Conservation (phyloP, 2,113 vertebrate species). For the Vanacampus margaritifer region DNA sequence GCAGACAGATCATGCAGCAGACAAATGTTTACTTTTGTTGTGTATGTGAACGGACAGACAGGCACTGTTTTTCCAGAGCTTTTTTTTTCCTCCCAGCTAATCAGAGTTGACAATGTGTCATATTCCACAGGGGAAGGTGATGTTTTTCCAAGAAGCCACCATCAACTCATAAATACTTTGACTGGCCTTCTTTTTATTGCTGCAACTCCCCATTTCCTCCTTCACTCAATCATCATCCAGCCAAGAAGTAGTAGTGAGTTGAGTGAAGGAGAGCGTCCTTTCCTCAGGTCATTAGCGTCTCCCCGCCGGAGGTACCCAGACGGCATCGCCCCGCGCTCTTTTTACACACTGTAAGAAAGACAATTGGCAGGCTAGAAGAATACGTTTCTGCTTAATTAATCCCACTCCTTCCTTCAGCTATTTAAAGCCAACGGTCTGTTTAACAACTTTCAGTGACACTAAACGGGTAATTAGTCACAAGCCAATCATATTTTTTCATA, state of each 20-base stretch:
- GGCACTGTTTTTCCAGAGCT: not conserved
- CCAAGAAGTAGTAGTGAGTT: slow-evolving; percentile 41
- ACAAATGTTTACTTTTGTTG: not conserved
- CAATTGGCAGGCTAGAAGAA: slow-evolving; percentile 71
- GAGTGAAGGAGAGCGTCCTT: slow-evolving; percentile 45
- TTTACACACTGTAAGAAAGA: slow-evolving; percentile 60
- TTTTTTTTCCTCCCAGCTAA: not conserved
- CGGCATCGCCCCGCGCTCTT: slow-evolving; percentile 53
- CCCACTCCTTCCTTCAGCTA: slow-evolving; percentile 75
- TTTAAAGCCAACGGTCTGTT: slow-evolving; percentile 80
- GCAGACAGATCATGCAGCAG: not conserved
- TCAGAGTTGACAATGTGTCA: not conserved
- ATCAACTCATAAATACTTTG: slow-evolving; percentile 37
- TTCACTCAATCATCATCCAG: slow-evolving; percentile 51
- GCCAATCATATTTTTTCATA: slow-evolving; percentile 78
- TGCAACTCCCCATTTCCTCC: slow-evolving; percentile 38
- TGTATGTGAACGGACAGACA: not conserved
- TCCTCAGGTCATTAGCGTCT: slow-evolving; percentile 61
- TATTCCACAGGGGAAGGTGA: slow-evolving; percentile 10
- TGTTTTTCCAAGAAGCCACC: slow-evolving; percentile 32
- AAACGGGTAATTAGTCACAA: slow-evolving; percentile 78
- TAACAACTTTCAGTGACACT: slow-evolving; percentile 76
- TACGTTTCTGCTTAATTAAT: slow-evolving; percentile 80
- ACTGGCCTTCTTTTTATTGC: slow-evolving; percentile 44
- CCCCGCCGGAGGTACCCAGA: slow-evolving; percentile 59